These are phyloP conservation scores for Ruditapes philippinarum DNA, from an alignment of 1,140 invertebrate species.

Conservation along the genomic window DNA sequence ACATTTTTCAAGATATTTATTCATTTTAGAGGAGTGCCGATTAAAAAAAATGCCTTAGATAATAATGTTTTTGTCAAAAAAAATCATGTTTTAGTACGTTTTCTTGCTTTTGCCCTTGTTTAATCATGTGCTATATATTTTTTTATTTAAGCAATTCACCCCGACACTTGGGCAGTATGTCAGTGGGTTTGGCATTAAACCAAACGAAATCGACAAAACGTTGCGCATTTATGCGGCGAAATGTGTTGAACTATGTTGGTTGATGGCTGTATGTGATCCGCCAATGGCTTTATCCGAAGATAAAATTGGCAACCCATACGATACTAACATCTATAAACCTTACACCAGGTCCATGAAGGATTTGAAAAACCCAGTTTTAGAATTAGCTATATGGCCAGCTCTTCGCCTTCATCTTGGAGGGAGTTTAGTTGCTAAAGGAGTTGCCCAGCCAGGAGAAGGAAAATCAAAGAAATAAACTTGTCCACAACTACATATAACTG, in stretches of 20 bases:
- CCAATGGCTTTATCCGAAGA: conserved; percentile 40
- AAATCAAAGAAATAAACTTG: too few relatives aligned
- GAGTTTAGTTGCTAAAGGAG: conserved; percentile 4
- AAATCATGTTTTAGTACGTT: too few relatives aligned
- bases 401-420: conserved; percentile 10
- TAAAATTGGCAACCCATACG: conserved; percentile 11
- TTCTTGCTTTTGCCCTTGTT: too few relatives aligned
- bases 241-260: conserved; percentile 40
- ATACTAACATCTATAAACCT: conserved; percentile 6
- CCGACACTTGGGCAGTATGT: neutral
- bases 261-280: conserved; percentile 57
- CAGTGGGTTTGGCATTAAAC: neutral
- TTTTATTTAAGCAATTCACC: too few relatives aligned
- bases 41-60: too few relatives aligned
- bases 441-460: neutral
- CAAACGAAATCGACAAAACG: neutral
- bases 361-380: neutral
- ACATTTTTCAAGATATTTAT: too few relatives aligned
- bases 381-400: conserved; percentile 10
- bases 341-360: conserved; percentile 13
- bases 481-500: too few relatives aligned
- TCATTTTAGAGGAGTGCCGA: too few relatives aligned
- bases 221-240: conserved; percentile 17
- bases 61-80: too few relatives aligned
- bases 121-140: too few relatives aligned